These are phyloP conservation scores for Autographa pulchrina DNA, from an alignment of 2,888 invertebrate genomes.

Conservation along the genomic window DNA sequence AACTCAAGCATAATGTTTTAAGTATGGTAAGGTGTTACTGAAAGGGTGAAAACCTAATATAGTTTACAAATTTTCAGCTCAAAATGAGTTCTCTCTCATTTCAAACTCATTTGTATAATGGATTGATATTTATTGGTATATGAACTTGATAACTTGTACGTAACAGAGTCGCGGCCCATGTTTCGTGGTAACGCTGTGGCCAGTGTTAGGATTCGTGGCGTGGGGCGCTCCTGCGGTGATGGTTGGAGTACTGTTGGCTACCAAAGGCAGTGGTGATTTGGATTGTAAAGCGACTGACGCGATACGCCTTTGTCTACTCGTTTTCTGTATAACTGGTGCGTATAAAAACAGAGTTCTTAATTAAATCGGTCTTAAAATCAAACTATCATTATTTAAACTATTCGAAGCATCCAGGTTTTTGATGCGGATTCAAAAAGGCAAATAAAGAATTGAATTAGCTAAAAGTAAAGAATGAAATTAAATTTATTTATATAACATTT, in stretches of 20 bases:
- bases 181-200: constrained; percentile 94
- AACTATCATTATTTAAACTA: too few relatives aligned
- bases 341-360: constrained; percentile 3
- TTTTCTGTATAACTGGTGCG: constrained; percentile 94
- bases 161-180: constrained; percentile 94
- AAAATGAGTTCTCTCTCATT: background rate
- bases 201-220: constrained; percentile 90
- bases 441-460: too few relatives aligned
- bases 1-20: too few relatives aligned
- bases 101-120: too few relatives aligned
- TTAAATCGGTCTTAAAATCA: too few relatives aligned
- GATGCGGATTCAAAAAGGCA: too few relatives aligned
- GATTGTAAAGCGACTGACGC: constrained; percentile 94
- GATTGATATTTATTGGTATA: background rate
- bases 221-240: constrained; percentile 92
- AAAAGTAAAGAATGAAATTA: too few relatives aligned
- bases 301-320: constrained; percentile 92
- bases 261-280: constrained; percentile 93
- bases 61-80: background rate
- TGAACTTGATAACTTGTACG: constrained; percentile 7
- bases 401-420: too few relatives aligned
- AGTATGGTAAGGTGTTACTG: too few relatives aligned
- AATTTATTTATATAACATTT: too few relatives aligned
- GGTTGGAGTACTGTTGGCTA: constrained; percentile 90
- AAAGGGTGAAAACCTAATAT: too few relatives aligned